phyloP scores from a whole-genome alignment of 2,888 invertebrate genomes.

The Pomacea canaliculata region DNA sequence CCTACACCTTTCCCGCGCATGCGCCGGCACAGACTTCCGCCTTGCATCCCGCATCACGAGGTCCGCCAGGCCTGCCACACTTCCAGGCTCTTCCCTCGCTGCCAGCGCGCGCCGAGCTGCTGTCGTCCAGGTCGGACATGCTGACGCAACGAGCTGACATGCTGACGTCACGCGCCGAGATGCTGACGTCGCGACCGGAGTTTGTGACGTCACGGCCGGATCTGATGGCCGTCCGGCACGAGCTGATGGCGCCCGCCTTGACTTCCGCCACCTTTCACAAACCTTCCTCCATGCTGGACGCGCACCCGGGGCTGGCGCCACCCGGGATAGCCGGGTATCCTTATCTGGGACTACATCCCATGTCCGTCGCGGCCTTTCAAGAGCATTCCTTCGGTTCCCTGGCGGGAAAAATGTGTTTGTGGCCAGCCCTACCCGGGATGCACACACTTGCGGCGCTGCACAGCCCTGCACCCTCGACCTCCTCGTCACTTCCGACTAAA shows the following conservation, averaged over 20 bases:
- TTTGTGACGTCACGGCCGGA: constrained; percentile 7
- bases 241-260: constrained; percentile 10
- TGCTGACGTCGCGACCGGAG: constrained; percentile 16
- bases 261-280: constrained; percentile 19
- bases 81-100: constrained; percentile 11
- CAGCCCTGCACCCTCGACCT: background rate
- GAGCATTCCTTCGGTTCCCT: background rate
- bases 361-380: constrained; percentile 3
- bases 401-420: background rate
- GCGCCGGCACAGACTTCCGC: background rate
- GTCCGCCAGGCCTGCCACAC: constrained; percentile 1
- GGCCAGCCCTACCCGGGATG: constrained; percentile 1
- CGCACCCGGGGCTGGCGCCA: constrained; percentile 3
- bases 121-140: constrained; percentile 11
- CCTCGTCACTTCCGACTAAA: constrained; percentile 6
- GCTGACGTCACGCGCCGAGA: constrained; percentile 1
- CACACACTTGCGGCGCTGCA: constrained; percentile 11
- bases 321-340: constrained; percentile 4
- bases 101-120: constrained; percentile 15
- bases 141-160: constrained; percentile 9
- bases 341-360: constrained; percentile 17
- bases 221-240: constrained; percentile 8
- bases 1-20: constrained; percentile 46
- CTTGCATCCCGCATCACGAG: background rate
- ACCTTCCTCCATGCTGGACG: constrained; percentile 19